Evolutionary conservation across 2,888 invertebrate genomes (phyloP).

Genomic region (Kryphioiulus occultus): DNA sequence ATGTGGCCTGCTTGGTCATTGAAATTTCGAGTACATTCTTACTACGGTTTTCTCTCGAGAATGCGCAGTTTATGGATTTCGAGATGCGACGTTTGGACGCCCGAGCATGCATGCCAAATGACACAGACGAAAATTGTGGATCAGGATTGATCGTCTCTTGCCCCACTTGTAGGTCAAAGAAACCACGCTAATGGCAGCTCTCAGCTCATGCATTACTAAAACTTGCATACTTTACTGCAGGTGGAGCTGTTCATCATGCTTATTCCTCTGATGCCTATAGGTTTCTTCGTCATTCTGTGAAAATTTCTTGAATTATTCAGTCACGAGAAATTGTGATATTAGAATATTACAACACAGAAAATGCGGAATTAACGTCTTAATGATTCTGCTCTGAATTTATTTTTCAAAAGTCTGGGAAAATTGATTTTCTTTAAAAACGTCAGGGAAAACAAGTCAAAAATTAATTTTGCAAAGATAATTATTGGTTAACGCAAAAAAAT

Average conservation of each 20-base stretch:
- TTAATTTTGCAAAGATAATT: no score
- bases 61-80: conserved; percentile 41
- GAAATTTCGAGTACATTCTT: conserved; percentile 44
- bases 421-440: no score
- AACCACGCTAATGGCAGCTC: background rate
- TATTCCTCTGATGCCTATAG: background rate
- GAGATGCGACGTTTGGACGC: conserved; percentile 14
- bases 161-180: background rate
- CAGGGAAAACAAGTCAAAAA: no score
- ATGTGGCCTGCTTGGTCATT: conserved; percentile 36
- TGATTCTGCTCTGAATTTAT: no score
- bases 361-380: no score
- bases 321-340: no score
- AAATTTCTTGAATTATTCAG: no score
- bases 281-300: no score
- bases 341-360: no score
- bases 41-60: background rate
- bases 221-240: background rate
- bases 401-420: no score
- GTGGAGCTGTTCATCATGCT: background rate
- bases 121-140: background rate
- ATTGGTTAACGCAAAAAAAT: no score
- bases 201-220: background rate
- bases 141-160: background rate
- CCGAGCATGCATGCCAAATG: background rate